Base-by-base conservation (phyloP, 1,140 invertebrate species). In the Lysiphlebus fabarum region DNA sequence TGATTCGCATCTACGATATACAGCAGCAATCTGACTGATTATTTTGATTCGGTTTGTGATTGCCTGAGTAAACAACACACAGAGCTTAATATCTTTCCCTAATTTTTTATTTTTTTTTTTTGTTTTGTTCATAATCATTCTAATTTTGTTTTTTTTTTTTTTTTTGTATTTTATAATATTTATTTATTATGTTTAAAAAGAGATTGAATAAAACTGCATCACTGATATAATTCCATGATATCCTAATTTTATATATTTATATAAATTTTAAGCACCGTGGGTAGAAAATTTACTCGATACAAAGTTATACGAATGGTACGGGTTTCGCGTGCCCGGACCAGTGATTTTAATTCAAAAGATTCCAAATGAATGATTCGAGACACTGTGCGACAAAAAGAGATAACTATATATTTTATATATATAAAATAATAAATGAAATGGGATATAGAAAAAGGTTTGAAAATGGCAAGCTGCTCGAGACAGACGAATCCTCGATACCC, bases 301-400 rank as follows among this genome's bases (percentile, higher is more conserved):
- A 51, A 36, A 37, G 49, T 51, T 51, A 12, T 36, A 51, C 33
- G 12, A 37, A 37, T 51, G 49, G 49, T 36, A 37, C 12, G 49
- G 10, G 34, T 51, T 51, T 51, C 49, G 38, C 38, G 49, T 51
- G 49, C 49, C 36, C 47, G 47, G 47, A 49, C 47, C 49, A 51
- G 49, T 51, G 49, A 51, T 33, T 51, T 51, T 51, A 51, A 51
- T 51, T 51, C 49, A 36, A 51, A 26, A 51, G 49, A 51, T 51
- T 51, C 49, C 49, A 38, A 51, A 51, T 36, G 49, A 51, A 51
- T 51, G 49, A 34, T 12, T 51, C 49, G 49, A 38, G 49, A 51
- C 34, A 51, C 49, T 51, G 12, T 37, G n/a, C 49, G 49, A 51
- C 49, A 26, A 26, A 26, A 26, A 26, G 17, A 26, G 49, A 51